Base-by-base conservation (phyloP, 2,888 invertebrate genomes). In the Erpobdella octoculata region DNA sequence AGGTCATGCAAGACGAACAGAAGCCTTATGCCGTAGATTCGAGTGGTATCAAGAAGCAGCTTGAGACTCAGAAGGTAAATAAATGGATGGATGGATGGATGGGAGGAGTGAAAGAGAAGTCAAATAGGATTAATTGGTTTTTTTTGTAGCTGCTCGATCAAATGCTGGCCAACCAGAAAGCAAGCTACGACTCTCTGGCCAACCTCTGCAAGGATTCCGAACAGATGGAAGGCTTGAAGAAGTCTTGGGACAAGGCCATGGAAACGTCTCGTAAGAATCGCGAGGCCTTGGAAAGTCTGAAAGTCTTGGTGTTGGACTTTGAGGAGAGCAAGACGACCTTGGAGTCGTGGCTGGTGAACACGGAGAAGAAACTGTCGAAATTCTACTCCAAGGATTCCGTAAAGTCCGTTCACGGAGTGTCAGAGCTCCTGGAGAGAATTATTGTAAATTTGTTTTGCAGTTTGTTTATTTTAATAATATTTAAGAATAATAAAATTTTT, bases 1-100 rank as follows among this genome's bases (percentile, higher is more conserved):
- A 98, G 83, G 96, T 95, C 79, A 90, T 97, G 88, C 93, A 97
- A 31, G 90, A 90, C 75, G 93, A 94, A 83, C 97, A 97, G 85
- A 93, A 95, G 83, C 89, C 95, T 59, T 95, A 96, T 15, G 94
- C 95, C 0, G 91, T 93, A 0, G 97, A 98, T 82, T 95, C 93
- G 84, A 95, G 96, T 86, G 96, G 97, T 0, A 94, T 95, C 8
- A 96, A 96, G 84, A 95, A 96, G 0, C 97, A 98, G 81, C 83
- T 97, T 9, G 96, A 97, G 84, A 96, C 96, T 81, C 97, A 98
- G 83, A 96, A 96, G 86, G 88, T 88, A n/a, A n/a, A n/a, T n/a
- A n/a, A n/a, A n/a, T n/a, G n/a, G n/a, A n/a, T n/a, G n/a, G n/a
- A n/a, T n/a, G n/a, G n/a, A n/a, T n/a, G n/a, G n/a, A n/a, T n/a